Base-by-base conservation (phyloP, 2,888 invertebrate genomes). In the Cephalotes varians region DNA sequence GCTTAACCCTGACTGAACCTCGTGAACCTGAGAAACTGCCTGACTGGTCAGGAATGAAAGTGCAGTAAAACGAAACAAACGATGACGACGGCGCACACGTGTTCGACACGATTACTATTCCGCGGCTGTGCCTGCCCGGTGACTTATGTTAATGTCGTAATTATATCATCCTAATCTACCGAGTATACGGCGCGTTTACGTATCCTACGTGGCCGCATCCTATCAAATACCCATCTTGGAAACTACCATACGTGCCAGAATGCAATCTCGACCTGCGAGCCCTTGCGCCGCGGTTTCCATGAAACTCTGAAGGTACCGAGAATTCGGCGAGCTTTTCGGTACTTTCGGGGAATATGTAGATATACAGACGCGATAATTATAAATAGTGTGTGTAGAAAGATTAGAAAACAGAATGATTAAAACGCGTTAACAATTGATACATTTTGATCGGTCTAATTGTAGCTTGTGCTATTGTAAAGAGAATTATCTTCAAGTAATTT, bases 141-240 rank as follows among this genome's bases (percentile, higher is more conserved):
- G 94, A 94, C 94, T 94, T 94, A 94, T 94, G 94, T 94, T 94
- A 94, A 94, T 94, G 92, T 91, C 91, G 93, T 94, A 94, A 94
- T 94, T 94, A 94, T 94, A 94, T 94, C 94, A 93, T 93, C 93
- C 93, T 94, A 94, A 94, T 94, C 94, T 94, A 92, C 92, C 91
- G 90, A 90, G 90, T 92, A 79, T 69, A 79, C 91, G 91, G 90
- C 88, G 90, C 89, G 83, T 90, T 91, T 92, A 91, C 90, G 90
- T 92, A 92, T 86, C 86, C 91, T 93, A 93, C 94, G 93, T 92
- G 93, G 92, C 91, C 92, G 85, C 91, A 87, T 93, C 93, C 92
- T 94, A 94, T 94, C 94, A 93, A 94, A 94, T 93, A 93, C 91
- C 93, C 93, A 94, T 94, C 94, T 94, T 91, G 92, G 93, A 93